Conservation (phyloP, 1,140 invertebrate species). For the Tribolium madens region DNA sequence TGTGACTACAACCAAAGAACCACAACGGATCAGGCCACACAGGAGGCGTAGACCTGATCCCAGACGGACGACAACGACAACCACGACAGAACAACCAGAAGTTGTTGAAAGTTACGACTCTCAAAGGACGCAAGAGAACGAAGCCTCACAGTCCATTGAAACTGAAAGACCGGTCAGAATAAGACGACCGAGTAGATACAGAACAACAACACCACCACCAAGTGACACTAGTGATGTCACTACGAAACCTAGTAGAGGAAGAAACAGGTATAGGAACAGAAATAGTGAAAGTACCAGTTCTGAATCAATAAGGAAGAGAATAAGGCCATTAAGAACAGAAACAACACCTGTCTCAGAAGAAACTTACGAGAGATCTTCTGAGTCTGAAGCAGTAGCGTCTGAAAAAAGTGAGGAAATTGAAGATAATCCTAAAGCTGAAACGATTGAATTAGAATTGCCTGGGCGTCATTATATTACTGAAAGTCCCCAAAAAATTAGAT, state of each 20-base stretch:
- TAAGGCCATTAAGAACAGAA: slow-evolving; percentile 24
- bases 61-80: slow-evolving; percentile 50
- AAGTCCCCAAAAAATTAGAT: background rate
- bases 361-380: slow-evolving; percentile 9
- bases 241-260: slow-evolving; percentile 20
- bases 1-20: slow-evolving; percentile 51
- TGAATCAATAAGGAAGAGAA: slow-evolving; percentile 42
- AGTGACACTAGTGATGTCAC: slow-evolving; percentile 6
- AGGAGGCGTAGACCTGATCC: slow-evolving; percentile 55
- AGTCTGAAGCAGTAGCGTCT: background rate
- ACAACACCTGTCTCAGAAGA: slow-evolving; percentile 40
- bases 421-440: slow-evolving; percentile 28
- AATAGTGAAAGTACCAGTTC: background rate
- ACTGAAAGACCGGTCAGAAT: slow-evolving; percentile 55
- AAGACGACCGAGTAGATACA: slow-evolving; percentile 43
- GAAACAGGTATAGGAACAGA: slow-evolving; percentile 46
- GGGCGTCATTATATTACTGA: background rate
- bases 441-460: slow-evolving; percentile 1
- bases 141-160: slow-evolving; percentile 36
- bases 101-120: slow-evolving; percentile 54
- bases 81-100: slow-evolving; percentile 53
- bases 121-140: slow-evolving; percentile 50
- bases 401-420: slow-evolving; percentile 40
- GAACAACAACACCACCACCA: slow-evolving; percentile 41
- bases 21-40: slow-evolving; percentile 51